Conservation (phyloP, 2,797 vertebrate species). For the Diceros bicornis region DNA sequence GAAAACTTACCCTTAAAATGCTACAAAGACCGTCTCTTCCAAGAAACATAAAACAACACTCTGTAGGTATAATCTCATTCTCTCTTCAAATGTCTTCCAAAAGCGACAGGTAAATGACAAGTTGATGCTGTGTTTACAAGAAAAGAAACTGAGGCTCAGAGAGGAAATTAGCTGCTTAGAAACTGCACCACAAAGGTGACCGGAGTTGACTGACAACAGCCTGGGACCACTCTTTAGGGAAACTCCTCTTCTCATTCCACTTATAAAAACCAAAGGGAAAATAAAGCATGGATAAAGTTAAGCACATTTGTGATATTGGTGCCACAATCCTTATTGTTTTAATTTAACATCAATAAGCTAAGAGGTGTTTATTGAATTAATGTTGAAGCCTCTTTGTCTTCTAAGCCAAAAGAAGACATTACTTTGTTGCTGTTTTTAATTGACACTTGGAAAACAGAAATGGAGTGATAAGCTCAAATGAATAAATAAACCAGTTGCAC, state of each 20-base stretch:
- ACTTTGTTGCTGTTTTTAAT: conserved; percentile 16
- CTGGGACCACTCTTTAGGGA: neutral
- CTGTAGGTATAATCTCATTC: conserved; percentile 4
- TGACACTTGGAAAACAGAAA: conserved; percentile 45
- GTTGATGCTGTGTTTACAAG: neutral
- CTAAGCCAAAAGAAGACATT: neutral
- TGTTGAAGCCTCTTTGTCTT: neutral
- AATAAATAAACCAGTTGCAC: neutral
- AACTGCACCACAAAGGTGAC: neutral
- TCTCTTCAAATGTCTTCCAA: neutral
- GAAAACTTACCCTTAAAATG: neutral
- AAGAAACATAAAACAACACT: conserved; percentile 6
- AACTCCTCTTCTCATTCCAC: neutral
- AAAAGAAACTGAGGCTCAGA: conserved; percentile 15
- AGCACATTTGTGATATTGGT: neutral
- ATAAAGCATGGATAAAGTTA: neutral
- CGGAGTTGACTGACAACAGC: neutral
- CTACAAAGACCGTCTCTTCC: neutral
- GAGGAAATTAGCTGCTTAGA: neutral
- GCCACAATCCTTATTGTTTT: neutral
- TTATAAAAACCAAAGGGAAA: neutral
- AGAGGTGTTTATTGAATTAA: neutral
- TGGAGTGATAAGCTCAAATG: neutral
- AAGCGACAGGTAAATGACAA: conserved; percentile 1
- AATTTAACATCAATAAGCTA: conserved; percentile 30